Evolutionary conservation across 2,888 invertebrate genomes (phyloP), one percentile per base, ranked within the genome.

Genomic region (Baronia brevicornis): DNA sequence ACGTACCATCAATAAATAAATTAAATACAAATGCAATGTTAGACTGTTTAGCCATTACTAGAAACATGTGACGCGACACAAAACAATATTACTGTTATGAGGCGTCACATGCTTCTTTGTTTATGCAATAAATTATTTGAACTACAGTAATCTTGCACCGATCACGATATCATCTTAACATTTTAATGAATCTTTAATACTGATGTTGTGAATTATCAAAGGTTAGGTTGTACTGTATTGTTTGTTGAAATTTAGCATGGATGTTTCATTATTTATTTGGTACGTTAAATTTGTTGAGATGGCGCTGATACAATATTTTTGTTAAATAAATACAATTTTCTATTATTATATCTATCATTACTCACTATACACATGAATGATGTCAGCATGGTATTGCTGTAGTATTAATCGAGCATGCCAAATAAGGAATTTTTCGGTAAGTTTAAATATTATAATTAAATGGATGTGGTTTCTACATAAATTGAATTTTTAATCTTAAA

Each of bases 381-480:
- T 84, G 82, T 80, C 82, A 79, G 80, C 84, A 84, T 82, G 82
- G 62, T 74, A 72, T 68, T 71, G 69, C 68, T 52, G 69, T 82
- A 79, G 70, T 78, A 54, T 22, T 46, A 41, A 70, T 68, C 75
- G 65, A 73, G 84, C 84, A 84, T 84, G 84, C 59, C 64, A 55
- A 53, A 73, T 63, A 64, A 64, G 77, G 77, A 77, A 77, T 68
- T 65, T 72, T 48, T 73, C 56, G 84, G 85, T 84, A 84, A 84
- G 84, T 84, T 78, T 61, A 51, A 55, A 54, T 69, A 61, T 53
- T 48, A 54, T 54, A 54, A 53, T 66, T 38, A 74, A 75, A 82
- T 80, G 85, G 85, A 84, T 85, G 85, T 85, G 85, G 85, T 78
- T 82, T 80, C 77, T 75, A 70, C 51, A 51, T 48, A 53, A 43